Percentiles rank a stretch among this genome's conserved stretches.
phyloP scores from a whole-genome alignment of 2,888 invertebrate genomes.

The Patella ulyssiponensis region DNA sequence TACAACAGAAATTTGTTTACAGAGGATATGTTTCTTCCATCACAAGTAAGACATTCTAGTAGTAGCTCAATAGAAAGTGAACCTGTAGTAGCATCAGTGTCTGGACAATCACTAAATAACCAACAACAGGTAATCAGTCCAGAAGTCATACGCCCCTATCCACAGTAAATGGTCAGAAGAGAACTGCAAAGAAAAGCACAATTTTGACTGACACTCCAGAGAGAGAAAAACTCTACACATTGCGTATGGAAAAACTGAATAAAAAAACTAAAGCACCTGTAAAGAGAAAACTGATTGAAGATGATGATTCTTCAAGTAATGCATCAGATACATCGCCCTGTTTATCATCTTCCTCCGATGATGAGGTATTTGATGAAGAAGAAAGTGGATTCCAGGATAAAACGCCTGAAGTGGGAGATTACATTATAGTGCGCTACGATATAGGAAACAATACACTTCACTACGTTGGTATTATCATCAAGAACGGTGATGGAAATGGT shows the following conservation, averaged over 20 bases:
- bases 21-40: constrained; percentile 6
- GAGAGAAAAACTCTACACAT: neutral
- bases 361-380: neutral
- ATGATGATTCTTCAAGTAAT: no score
- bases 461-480: neutral
- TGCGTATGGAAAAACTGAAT: neutral
- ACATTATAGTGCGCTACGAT: neutral
- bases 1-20: constrained; percentile 18
- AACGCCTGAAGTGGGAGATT: neutral
- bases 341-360: neutral
- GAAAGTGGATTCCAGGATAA: neutral
- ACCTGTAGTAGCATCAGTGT: neutral
- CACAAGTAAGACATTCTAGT: neutral
- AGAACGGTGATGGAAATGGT: no score
- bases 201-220: neutral
- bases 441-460: neutral
- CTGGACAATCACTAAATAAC: no score
- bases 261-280: neutral
- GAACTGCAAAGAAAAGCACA: neutral
- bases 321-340: no score
- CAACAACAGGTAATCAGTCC: neutral
- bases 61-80: neutral
- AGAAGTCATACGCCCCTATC: neutral
- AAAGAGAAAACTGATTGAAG: no score
- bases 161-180: neutral